Base-by-base conservation (phyloP, 2,888 invertebrate species). In the Tromatobia lineatoria region DNA sequence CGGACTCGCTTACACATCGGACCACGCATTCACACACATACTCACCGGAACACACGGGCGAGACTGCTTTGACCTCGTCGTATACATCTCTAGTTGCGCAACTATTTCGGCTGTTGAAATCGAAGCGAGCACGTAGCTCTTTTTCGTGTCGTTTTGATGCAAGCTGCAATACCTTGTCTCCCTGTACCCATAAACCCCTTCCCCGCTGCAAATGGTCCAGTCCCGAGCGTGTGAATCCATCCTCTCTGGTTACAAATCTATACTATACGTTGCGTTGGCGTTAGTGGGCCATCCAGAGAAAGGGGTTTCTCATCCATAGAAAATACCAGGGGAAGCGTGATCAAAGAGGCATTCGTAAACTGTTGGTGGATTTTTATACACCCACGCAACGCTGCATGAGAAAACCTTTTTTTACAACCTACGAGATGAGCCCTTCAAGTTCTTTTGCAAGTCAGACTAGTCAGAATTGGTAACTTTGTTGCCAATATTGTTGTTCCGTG, bases 201-300 rank as follows among this genome's bases (percentile, higher is more conserved):
- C n/a, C 15, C 38, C 34, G 23, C 67, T 23, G 1, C n/a, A 10
- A n/a, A 47, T 67, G 67, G 23, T 29, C 47, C 47, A 25, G 15
- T 25, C 67, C 15, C 34, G 54, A 82, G 64, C 85, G 85, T 85
- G 87, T 87, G 87, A 87, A 87, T 82, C 74, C 82, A 66, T 83
- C 75, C 20, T 80, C 81, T 86, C 83, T 78, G 77, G 74, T 87
- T 85, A 85, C 85, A 80, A 78, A 69, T 42, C 82, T 67, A n/a
- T n/a, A 23, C 50, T 57, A 47, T 61, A 52, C 15, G 70, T 64
- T 71, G 64, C 64, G 71, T 69, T 25, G 70, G 80, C 23, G 66
- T 80, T 59, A 59, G 76, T 77, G 50, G 77, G 71, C 69, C 70
- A 77, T n/a, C 45, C 47, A 18, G 52, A 81, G 66, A 79, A 85